These are phyloP conservation scores for Saxicola maurus DNA, from an alignment of 2,797 vertebrate species.

Conservation along the genomic window DNA sequence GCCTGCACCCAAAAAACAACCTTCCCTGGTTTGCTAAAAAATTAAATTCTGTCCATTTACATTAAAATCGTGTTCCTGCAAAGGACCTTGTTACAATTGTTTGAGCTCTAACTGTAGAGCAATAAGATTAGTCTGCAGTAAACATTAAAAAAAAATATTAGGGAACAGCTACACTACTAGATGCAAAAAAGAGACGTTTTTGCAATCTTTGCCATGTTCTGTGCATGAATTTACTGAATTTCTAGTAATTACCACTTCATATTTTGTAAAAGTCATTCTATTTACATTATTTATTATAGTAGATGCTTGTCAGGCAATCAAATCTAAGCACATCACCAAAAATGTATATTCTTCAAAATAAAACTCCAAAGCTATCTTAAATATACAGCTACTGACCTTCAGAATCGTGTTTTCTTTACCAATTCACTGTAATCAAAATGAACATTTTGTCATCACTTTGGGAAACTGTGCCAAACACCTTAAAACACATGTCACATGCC, in stretches of 20 bases:
- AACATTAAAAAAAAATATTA: neutral
- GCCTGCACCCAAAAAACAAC: neutral
- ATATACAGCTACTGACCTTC: conserved; percentile 60
- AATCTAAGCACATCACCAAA: conserved; percentile 17
- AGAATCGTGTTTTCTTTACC: conserved; percentile 61
- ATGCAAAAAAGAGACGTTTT: neutral
- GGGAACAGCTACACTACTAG: neutral
- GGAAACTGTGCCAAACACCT: conserved; percentile 77
- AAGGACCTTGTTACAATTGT: neutral
- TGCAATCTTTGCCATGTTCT: conserved; percentile 2
- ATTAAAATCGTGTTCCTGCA: neutral
- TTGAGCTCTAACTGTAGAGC: neutral
- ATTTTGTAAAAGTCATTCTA: conserved; percentile 8
- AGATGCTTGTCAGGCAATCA: conserved; percentile 24
- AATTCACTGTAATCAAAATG: conserved; percentile 71
- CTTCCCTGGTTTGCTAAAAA: neutral
- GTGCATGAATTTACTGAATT: neutral
- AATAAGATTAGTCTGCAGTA: neutral
- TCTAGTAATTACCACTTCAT: neutral
- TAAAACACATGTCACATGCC: conserved; percentile 79
- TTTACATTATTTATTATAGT: conserved; percentile 31
- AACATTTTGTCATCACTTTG: conserved; percentile 78
- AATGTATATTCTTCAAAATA: conserved; percentile 38
- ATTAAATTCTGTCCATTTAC: neutral
- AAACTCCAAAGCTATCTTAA: conserved; percentile 39